These are phyloP conservation scores for Brevimyrus niger DNA, from an alignment of 2,113 vertebrate genomes.

Conservation along the genomic window DNA sequence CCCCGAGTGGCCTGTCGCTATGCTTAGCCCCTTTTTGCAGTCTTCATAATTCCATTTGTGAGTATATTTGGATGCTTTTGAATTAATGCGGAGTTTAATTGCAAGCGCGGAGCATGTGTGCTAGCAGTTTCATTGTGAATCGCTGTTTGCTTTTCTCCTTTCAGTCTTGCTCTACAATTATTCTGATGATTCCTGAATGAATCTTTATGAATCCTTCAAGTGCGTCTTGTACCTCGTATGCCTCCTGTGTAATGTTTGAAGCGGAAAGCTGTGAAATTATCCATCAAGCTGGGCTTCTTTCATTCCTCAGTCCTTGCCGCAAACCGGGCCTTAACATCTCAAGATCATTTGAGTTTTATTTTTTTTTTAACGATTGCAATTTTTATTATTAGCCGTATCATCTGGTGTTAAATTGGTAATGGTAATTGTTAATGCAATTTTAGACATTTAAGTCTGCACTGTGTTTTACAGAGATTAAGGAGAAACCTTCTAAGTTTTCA, in stretches of 20 bases:
- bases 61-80: conserved; percentile 19
- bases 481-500: background rate
- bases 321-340: background rate
- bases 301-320: background rate
- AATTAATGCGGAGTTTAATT: conserved; percentile 26
- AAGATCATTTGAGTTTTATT: background rate
- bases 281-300: background rate
- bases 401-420: background rate
- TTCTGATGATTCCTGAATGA: background rate
- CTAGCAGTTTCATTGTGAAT: background rate
- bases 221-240: background rate
- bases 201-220: background rate
- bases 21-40: background rate
- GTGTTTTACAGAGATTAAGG: background rate
- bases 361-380: background rate
- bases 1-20: background rate
- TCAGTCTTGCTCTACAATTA: background rate
- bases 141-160: background rate
- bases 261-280: background rate
- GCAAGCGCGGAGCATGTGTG: background rate
- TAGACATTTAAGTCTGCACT: background rate
- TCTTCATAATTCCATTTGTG: conserved; percentile 1
- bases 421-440: background rate
- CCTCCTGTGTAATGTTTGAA: background rate
- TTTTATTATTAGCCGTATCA: background rate